Percentiles rank a stretch among this genome's conserved stretches.
These are phyloP conservation scores for Nettapus auritus DNA, from an alignment of 2,113 vertebrate genomes.

Conservation along the genomic window DNA sequence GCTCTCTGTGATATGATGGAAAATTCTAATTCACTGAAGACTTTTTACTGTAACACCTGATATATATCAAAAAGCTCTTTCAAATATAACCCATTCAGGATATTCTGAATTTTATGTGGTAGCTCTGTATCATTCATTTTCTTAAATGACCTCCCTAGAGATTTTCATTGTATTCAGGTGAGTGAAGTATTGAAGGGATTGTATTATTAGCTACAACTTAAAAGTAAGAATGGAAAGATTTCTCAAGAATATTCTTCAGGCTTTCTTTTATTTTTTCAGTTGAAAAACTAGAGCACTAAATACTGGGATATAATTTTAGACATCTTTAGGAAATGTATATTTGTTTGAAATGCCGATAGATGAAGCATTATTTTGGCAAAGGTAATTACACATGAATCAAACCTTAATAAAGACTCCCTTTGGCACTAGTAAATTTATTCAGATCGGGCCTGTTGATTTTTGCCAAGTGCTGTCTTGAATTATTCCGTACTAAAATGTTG, in stretches of 20 bases:
- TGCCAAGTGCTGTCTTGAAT: slow-evolving; percentile 9
- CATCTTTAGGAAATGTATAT: background rate
- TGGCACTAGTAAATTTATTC: background rate
- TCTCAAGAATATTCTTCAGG: background rate
- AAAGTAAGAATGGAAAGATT: background rate
- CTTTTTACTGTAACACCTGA: background rate
- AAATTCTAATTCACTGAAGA: slow-evolving; percentile 30
- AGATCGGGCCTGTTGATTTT: background rate
- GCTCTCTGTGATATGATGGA: slow-evolving; percentile 18
- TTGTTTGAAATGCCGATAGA: background rate
- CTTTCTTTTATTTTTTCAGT: background rate
- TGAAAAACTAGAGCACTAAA: background rate
- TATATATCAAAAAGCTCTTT: slow-evolving; percentile 21
- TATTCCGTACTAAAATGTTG: background rate
- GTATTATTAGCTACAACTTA: background rate
- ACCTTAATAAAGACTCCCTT: background rate
- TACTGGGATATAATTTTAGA: background rate
- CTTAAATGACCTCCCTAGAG: slow-evolving; percentile 7
- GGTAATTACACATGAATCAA: background rate
- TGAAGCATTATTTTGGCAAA: slow-evolving; percentile 2
- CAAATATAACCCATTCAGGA: background rate
- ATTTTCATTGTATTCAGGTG: background rate
- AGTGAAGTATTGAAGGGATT: background rate
- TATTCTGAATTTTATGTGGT: slow-evolving; percentile 8
- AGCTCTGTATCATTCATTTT: slow-evolving; percentile 3